Evolutionary conservation across 1,140 invertebrate genomes (phyloP).

Genomic region (Penaeus indicus): DNA sequence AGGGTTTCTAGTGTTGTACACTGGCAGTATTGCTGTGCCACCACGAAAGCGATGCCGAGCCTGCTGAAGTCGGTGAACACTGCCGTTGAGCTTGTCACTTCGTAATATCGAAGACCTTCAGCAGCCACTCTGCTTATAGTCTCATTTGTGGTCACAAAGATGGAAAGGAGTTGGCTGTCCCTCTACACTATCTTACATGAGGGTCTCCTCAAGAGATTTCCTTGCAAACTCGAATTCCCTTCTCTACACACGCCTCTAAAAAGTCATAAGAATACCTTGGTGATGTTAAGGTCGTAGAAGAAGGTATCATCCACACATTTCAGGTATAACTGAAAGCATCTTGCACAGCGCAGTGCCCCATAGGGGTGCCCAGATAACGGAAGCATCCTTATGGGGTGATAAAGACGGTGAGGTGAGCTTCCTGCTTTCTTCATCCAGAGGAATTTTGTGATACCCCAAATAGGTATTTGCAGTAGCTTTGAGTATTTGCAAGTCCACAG

Average conservation of each 20-base stretch:
- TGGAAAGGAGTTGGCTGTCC: too few species aligned
- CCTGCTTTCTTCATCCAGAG: conserved; percentile 13
- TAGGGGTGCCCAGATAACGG: conserved; percentile 15
- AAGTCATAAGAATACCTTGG: conserved; percentile 1
- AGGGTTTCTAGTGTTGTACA: not conserved
- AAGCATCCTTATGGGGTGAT: not conserved
- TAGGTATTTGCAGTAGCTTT: not conserved
- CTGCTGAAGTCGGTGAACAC: conserved; percentile 34
- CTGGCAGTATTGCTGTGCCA: conserved; percentile 33
- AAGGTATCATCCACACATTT: conserved; percentile 8
- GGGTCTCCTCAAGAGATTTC: too few species aligned
- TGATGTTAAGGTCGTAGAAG: not conserved
- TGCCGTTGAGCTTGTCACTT: conserved; percentile 26
- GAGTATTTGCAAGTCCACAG: too few species aligned
- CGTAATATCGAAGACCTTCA: conserved; percentile 21
- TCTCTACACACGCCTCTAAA: not conserved
- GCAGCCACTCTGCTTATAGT: too few species aligned
- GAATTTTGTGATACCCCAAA: not conserved
- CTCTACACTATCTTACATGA: too few species aligned
- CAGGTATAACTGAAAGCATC: conserved; percentile 9
- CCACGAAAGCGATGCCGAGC: conserved; percentile 22
- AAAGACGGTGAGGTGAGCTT: not conserved
- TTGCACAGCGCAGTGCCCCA: conserved; percentile 7
- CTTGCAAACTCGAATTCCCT: not conserved
- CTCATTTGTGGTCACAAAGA: too few species aligned